A percentile compares a stretch with the other conserved stretches of the same genome.
Conservation (phyloP, 2,888 invertebrate species). For the Hofmannophila pseudospretella region DNA sequence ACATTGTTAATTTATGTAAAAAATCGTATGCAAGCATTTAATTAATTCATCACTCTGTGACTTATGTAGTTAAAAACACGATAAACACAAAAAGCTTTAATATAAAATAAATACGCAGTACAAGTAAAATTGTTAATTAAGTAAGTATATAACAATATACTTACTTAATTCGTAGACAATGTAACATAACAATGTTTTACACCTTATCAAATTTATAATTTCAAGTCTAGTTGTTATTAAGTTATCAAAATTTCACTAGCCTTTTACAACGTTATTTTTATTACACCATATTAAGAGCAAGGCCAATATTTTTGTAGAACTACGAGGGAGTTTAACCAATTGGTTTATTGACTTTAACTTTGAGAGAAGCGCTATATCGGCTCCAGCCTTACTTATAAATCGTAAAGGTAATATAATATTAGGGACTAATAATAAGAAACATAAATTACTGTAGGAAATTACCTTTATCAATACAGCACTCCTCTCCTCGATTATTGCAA, state of each 20-base stretch:
- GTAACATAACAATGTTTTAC: conserved; percentile 41
- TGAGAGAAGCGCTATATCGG: conserved; percentile 24
- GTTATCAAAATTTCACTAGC: conserved; percentile 78
- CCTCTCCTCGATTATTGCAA: no score
- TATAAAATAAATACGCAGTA: conserved; percentile 23
- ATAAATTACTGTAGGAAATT: no score
- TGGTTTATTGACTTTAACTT: no score
- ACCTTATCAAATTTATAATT: conserved; percentile 58
- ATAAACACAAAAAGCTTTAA: conserved; percentile 24
- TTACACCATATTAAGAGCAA: conserved; percentile 65
- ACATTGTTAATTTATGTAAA: neutral
- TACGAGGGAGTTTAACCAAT: conserved; percentile 32
- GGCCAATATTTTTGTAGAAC: conserved; percentile 57
- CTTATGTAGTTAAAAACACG: no score
- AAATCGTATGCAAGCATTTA: neutral
- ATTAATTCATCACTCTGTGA: neutral
- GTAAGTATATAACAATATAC: no score
- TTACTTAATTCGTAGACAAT: no score
- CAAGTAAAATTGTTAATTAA: conserved; percentile 32
- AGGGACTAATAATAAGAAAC: no score
- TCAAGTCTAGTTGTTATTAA: conserved; percentile 70
- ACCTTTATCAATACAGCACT: neutral
- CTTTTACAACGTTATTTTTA: conserved; percentile 68
- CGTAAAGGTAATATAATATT: neutral
- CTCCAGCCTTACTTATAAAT: conserved; percentile 18